Evolutionary conservation across 2,797 vertebrate genomes (phyloP), one percentile per base, ranked within the genome.

Genomic region (Hypotaenidia philippensis): DNA sequence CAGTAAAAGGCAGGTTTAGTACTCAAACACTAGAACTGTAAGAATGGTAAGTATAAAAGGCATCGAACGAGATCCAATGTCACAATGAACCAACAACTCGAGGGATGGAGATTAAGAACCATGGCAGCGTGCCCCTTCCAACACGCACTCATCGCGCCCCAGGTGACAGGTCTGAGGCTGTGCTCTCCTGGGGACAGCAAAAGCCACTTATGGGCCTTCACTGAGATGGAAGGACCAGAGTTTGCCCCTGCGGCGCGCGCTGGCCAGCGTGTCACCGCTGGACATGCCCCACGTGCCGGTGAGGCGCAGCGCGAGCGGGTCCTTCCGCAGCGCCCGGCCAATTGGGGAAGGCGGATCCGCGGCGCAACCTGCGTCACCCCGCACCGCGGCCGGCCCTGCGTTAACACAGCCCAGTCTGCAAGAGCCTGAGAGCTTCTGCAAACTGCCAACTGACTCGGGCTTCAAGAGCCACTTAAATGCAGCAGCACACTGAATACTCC

Each of bases 1-100:
- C 94, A 95, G 83, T 74, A 84, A 68, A 92, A 97, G 10, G 96
- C 74, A 13, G 94, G 68, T 96, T 96, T 96, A 97, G 97, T 79
- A 93, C 87, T 97, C 83, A 61, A 76, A 96, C 80, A 81, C 94
- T 70, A 78, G 23, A 78, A 84, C 96, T 19, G 75, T 64, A 52
- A 71, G 74, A 78, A 87, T 34, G 90, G 94, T 91, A 83, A 97
- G 97, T 50, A 87, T 57, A 86, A 93, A 90, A 60, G 94, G 97
- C 96, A 97, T 92, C 83, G 27, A 76, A 84, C 90, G 13, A 19
- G 88, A 96, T 78, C 76, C 87, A 68, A 49, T 2, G 34, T 22
- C 96, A 96, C 91, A 83, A 63, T 55, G 93, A 97, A 91, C 94
- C 95, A 94, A 95, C 94, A 94, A 87, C 47, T 32, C 9, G 23